These are phyloP conservation scores for Listronotus bonariensis DNA, from an alignment of 1,140 invertebrate genomes.

Conservation along the genomic window DNA sequence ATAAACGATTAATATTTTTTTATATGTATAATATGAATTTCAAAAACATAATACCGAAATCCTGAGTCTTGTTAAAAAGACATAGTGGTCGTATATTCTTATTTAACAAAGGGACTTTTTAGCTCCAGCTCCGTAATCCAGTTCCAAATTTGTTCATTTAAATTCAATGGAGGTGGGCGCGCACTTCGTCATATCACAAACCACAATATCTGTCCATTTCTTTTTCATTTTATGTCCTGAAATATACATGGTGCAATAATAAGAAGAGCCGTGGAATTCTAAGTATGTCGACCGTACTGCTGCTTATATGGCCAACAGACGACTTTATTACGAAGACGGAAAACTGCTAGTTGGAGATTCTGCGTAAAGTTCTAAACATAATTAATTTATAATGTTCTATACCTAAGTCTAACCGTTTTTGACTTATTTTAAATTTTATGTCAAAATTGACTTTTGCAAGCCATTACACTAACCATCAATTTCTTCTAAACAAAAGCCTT, in stretches of 20 bases:
- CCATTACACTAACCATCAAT: no score
- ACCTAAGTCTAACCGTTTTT: no score
- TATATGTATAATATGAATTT: background rate
- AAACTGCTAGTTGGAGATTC: background rate
- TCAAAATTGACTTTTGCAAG: no score
- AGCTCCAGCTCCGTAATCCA: conserved; percentile 8
- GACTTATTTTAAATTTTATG: no score
- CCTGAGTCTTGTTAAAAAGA: conserved; percentile 35
- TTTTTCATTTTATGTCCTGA: conserved; percentile 45
- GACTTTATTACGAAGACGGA: conserved; percentile 26
- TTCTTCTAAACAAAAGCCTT: no score
- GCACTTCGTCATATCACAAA: conserved; percentile 44
- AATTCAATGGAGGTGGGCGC: conserved; percentile 41
- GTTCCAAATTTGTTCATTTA: conserved; percentile 45
- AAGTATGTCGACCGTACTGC: conserved; percentile 40
- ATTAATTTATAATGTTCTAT: background rate
- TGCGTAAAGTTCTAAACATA: no score
- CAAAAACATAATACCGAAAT: background rate
- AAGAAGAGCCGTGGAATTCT: conserved; percentile 44
- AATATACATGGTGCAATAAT: conserved; percentile 51
- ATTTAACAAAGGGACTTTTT: conserved; percentile 15
- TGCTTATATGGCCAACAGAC: conserved; percentile 23
- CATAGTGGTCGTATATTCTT: conserved; percentile 19
- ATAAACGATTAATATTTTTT: background rate
- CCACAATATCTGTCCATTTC: conserved; percentile 47